Evolutionary conservation across 2,797 vertebrate species (phyloP), one percentile per base, ranked within the genome.

Genomic region (Paramormyrops hopkinsi): DNA sequence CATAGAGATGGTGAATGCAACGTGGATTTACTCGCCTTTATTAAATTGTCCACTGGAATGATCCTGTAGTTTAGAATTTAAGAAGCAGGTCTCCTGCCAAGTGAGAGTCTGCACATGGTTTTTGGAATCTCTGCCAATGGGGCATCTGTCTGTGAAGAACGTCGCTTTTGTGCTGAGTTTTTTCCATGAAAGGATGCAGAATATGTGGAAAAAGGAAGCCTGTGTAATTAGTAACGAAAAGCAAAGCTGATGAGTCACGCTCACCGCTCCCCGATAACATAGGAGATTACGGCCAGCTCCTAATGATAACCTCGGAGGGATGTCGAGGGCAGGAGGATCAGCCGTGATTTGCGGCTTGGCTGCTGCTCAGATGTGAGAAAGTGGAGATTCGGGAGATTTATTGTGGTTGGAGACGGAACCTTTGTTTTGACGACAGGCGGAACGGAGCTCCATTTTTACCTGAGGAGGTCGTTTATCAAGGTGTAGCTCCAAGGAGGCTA

Each of bases 371-470:
- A 69, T 56, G 88, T 88, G 91, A 91, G 93, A 95, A 93, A 94
- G 92, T 92, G 91, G 93, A 94, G 93, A 93, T 94, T 93, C 95
- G 91, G 91, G 92, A 94, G 93, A 90, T 37, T 37, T 94, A 94
- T 95, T 95, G 93, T 95, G 94, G 94, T 94, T 95, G 92, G 94
- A 95, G 92, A 95, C 93, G 89, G 65, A 50, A 79, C 91, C 88
- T 91, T 92, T 95, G 93, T 94, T 95, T 94, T 95, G 95, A 95
- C 95, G 89, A 95, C 94, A 90, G 91, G 89, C 33, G 86, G 92
- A 91, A 88, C 90, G 46, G 88, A 90, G 93, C 93, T 91, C 91
- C 90, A 92, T 90, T 92, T 95, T 94, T 93, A 96, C 94, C 95
- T 96, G 93, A 94, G 92, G 90, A 88, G 89, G 29, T 76, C 69